Evolutionary conservation across 1,140 invertebrate species (phyloP), one percentile per base, ranked within the genome.

Genomic region (Meloidogyne exigua): DNA sequence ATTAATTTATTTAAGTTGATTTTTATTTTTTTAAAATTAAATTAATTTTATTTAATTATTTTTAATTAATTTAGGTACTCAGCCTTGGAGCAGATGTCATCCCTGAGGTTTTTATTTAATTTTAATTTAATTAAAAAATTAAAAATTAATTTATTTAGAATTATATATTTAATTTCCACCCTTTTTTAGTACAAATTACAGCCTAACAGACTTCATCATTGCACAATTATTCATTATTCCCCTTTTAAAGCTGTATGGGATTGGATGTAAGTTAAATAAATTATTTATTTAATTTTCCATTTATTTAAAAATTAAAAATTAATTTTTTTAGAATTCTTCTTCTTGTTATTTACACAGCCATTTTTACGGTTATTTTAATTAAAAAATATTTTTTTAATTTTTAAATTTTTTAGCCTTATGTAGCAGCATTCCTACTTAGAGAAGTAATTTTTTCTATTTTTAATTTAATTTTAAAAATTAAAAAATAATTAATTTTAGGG

Each of bases 211-310:
- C 23, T 72, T 72, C 44, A 72, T 25, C 57, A 57, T 64, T 73
- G 49, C 91, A 98, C 95, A 72, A 95, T 99, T 88, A 91, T 99
- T 71, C 96, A 99, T 90, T 98, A 98, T 89, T 96, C 94, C 77
- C 95, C 95, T 77, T 98, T 98, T 90, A 98, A 98, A 89, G 95
- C 95, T 73, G 94, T 95, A 79, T 98, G 96, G 96, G 96, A 98
- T 90, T 98, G 96, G 96, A 92, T 98, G 85, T 57, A n/a, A 18
- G 15, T 49, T 49, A 3, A 44, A 13, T 18, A 18, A 49, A 49
- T 5, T 57, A 9, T 57, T n/a, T n/a, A n/a, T n/a, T 57, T n/a
- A 57, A 57, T 21, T n/a, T 57, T 18, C 2, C 18, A 4, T 4
- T 49, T 18, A 18, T 4, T 49, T 57, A 57, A 57, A 57, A 57